phyloP scores from a whole-genome alignment of 2,797 vertebrate genomes.

The Margarornis squamiger region DNA sequence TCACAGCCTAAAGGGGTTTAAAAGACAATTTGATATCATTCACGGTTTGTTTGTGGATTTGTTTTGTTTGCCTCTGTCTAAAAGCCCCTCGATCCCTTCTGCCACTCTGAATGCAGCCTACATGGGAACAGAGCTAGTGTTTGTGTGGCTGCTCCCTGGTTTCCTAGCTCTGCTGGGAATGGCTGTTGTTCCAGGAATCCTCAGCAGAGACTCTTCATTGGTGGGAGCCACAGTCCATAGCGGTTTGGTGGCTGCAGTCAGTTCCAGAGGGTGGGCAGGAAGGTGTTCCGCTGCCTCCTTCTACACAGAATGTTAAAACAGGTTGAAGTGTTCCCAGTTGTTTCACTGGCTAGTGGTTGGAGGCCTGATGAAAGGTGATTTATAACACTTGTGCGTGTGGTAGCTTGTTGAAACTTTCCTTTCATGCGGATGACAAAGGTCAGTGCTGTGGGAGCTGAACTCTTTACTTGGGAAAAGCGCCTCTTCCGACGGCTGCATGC shows the following conservation, averaged over 20 bases:
- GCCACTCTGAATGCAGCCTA: rapidly evolving
- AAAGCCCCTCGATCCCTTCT: background rate
- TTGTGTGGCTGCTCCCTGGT: background rate
- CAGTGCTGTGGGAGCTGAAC: background rate
- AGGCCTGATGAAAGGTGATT: conserved; percentile 40
- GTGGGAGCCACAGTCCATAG: background rate
- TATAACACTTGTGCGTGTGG: conserved; percentile 4
- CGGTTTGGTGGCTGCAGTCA: background rate
- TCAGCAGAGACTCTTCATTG: background rate
- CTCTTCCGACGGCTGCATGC: background rate
- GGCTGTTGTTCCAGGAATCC: background rate
- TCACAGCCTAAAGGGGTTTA: background rate
- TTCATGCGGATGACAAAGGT: background rate
- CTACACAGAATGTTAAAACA: background rate
- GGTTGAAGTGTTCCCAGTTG: conserved; percentile 44
- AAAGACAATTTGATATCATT: background rate
- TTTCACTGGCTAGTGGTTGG: background rate
- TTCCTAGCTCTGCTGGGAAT: background rate
- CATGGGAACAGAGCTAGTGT: background rate
- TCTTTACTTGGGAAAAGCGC: background rate
- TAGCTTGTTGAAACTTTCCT: conserved; percentile 8
- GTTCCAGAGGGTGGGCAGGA: background rate
- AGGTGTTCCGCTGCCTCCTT: background rate
- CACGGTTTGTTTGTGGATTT: background rate
- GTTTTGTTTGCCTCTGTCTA: background rate